Evolutionary conservation across 2,113 vertebrate species (phyloP), one percentile per base, ranked within the genome.

Genomic region (Zonotrichia leucophrys): DNA sequence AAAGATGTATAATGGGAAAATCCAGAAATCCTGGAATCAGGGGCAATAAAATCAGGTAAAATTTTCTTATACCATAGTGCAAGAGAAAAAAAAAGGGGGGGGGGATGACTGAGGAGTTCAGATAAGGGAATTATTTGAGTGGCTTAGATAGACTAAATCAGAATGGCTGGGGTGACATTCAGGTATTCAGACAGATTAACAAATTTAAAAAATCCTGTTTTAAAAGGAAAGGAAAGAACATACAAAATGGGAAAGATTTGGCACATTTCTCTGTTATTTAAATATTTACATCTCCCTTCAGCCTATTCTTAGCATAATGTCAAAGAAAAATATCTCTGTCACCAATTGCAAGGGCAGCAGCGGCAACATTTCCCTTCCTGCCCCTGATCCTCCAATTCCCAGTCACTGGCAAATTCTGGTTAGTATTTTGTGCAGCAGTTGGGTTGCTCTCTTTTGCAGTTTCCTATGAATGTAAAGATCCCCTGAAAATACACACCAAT

Each of bases 281-380:
- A 53, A 44, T 49, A 14, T 9, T 77, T 84, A 27, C 9, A 69
- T 3, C 20, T 81, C 41, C 20, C 25, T 83, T 64, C 53, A 42
- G 18, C 25, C 13, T 56, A 18, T 81, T 64, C 44, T 55, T 84
- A 66, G 35, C 5, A 19, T 5, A 46, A 5, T 30, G 23, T 39
- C 25, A 23, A 60, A 35, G 27, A 10, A 47, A 70, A 78, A 74
- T 28, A 0, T 63, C 25, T 86, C 11, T 49, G 19, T 41, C 35
- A 70, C 5, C 0, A 0, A n/a, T 4, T 70, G 8, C 10, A 59
- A 2, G 3, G 35, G 6, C 25, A 87, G 30, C 33, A 89, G 37
- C 10, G 27, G 14, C 23, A 42, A 4, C 18, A 7, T 50, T 68
- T 4, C 25, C 11, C 13, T 50, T 33, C 18, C 21, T 79, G 3